Evolutionary conservation across 2,797 vertebrate species (phyloP), one percentile per base, ranked within the genome.

Genomic region (Alca torda): DNA sequence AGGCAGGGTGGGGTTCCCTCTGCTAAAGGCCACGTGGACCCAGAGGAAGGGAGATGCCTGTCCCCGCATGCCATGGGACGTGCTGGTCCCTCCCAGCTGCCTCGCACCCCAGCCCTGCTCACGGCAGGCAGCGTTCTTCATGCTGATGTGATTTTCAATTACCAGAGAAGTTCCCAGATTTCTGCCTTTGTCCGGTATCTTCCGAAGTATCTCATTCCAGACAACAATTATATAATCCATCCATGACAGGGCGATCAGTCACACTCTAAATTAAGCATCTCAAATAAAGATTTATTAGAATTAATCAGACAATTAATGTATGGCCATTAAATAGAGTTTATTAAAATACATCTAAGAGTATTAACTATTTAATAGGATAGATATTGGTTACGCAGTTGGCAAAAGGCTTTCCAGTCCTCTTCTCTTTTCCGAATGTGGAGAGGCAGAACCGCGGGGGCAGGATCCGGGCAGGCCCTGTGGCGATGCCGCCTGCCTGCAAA

Each of bases 231-330:
- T 69, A 90, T 93, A 93, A 97, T 87, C 95, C 95, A 79, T 43
- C 93, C 86, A 5, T 96, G 96, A 90, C 92, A 97, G 94, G 90
- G 26, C 41, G 1, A 96, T 96, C 95, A 87, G 96, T 96, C 96
- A 96, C 87, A 84, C 95, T 97, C 92, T 84, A 96, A 96, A 96
- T 92, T 94, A 95, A 95, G 95, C 90, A 95, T 95, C 96, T 97
- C 95, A 92, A 96, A 95, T 93, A 96, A 90, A 90, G 93, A 95
- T 96, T 95, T 97, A 95, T 95, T 95, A 82, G 96, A 84, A 95
- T 95, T 96, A 96, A 95, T 95, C 94, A 95, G 92, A 94, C 89
- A 96, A 97, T 96, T 97, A 97, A 92, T 95, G 80, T 70, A 81
- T 57, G 84, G 70, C 83, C 64, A 87, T 96, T 95, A 94, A 95